Conservation (phyloP, 2,797 vertebrate species). For the Myotis findleyi region DNA sequence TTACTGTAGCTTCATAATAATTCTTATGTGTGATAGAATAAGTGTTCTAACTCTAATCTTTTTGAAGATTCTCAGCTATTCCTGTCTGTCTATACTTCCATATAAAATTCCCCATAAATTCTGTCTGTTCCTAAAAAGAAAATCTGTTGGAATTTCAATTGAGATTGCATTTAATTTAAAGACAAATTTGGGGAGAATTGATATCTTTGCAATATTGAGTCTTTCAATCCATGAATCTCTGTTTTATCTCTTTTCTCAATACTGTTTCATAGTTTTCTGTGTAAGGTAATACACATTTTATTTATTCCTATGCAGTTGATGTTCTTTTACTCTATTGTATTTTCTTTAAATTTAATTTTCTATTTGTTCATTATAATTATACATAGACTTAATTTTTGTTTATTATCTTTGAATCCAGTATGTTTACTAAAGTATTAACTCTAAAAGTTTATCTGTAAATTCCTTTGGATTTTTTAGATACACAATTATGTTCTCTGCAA, state of each 20-base stretch:
- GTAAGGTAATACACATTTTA: neutral
- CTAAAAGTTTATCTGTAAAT: neutral
- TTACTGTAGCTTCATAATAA: neutral
- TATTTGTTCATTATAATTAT: neutral
- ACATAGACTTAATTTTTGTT: neutral
- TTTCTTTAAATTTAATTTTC: constrained; percentile 39
- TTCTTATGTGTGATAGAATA: neutral
- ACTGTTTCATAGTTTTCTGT: neutral
- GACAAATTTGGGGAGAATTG: neutral
- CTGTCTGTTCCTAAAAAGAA: neutral
- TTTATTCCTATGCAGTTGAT: neutral
- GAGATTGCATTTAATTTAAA: neutral
- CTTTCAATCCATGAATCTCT: neutral
- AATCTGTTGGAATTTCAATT: neutral
- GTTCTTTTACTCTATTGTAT: neutral
- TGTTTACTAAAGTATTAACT: neutral
- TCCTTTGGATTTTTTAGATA: neutral
- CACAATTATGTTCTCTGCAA: neutral
- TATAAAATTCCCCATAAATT: neutral
- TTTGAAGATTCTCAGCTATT: constrained; percentile 7
- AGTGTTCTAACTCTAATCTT: neutral
- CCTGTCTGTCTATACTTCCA: neutral
- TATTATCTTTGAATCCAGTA: neutral
- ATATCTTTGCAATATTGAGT: neutral
- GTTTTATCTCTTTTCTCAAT: neutral